These are phyloP conservation scores for Clarias pachynema DNA, from an alignment of 2,797 vertebrate species.

Conservation along the genomic window DNA sequence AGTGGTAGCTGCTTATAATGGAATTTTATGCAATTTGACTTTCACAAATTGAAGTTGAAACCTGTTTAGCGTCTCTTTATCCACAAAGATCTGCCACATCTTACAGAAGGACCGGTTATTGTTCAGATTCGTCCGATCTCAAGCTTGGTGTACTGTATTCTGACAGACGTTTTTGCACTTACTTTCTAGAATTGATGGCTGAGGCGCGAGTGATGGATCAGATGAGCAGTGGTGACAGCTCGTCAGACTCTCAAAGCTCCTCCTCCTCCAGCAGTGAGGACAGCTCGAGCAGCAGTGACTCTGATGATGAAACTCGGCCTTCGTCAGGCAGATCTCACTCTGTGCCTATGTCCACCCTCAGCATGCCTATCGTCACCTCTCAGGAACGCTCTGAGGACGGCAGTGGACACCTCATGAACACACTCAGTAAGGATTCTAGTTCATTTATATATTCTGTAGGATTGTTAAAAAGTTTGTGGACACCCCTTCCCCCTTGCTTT, in stretches of 20 bases:
- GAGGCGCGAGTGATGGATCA: conserved; percentile 93
- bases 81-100: not conserved
- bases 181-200: conserved; percentile 87
- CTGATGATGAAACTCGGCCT: conserved; percentile 78
- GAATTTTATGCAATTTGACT: too few relatives aligned
- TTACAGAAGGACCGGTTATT: not conserved
- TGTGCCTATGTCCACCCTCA: conserved; percentile 52
- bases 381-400: conserved; percentile 73
- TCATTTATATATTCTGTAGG: not conserved
- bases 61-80: not conserved
- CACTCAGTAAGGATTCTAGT: conserved; percentile 85
- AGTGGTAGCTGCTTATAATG: not conserved
- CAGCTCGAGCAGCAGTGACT: conserved; percentile 91
- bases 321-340: conserved; percentile 61
- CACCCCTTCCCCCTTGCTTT: not conserved
- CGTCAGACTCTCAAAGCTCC: conserved; percentile 90
- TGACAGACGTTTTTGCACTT: not conserved
- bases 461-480: not conserved
- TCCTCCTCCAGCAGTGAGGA: conserved; percentile 89
- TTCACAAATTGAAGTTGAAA: not conserved
- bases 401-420: conserved; percentile 85
- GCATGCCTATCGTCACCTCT: conserved; percentile 73
- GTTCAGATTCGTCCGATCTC: not conserved
- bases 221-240: conserved; percentile 92
- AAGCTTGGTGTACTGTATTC: not conserved